Evolutionary conservation across 2,888 invertebrate genomes (phyloP).

Genomic region (Tetranychus piercei): DNA sequence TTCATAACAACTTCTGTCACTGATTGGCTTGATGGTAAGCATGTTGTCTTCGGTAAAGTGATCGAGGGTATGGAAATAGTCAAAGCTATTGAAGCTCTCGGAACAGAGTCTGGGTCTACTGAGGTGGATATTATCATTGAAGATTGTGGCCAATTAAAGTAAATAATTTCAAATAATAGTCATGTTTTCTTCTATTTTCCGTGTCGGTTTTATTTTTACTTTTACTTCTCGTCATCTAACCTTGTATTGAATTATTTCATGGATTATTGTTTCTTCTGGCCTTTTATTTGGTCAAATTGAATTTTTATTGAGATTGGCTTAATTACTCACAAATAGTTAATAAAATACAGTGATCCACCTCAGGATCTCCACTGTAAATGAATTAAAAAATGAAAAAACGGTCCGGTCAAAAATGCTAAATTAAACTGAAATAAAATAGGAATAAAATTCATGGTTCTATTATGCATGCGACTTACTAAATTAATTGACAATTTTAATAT

Average conservation of each 20-base stretch:
- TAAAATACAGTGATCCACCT: too few relatives aligned
- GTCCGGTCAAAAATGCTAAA: too few relatives aligned
- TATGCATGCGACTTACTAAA: too few relatives aligned
- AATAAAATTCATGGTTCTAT: too few relatives aligned
- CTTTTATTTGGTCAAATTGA: too few relatives aligned
- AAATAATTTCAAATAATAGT: not conserved
- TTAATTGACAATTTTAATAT: too few relatives aligned
- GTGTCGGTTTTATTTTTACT: not conserved
- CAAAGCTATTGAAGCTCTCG: constrained; percentile 56
- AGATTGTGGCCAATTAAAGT: constrained; percentile 31
- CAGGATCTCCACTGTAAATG: too few relatives aligned
- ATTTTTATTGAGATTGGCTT: too few relatives aligned
- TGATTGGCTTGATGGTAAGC: constrained; percentile 70
- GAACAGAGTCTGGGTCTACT: constrained; percentile 57
- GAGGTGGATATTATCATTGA: constrained; percentile 47
- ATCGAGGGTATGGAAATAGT: constrained; percentile 62
- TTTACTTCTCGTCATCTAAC: not conserved
- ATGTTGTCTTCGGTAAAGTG: constrained; percentile 74
- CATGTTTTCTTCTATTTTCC: not conserved
- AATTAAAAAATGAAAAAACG: too few relatives aligned
- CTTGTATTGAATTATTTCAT: not conserved
- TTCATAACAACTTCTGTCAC: constrained; percentile 72
- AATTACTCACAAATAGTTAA: too few relatives aligned
- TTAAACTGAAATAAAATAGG: too few relatives aligned
- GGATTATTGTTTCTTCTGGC: too few relatives aligned